A percentile compares a stretch with the other conserved stretches of the same genome.
Conservation (phyloP, 1,140 invertebrate genomes). For the Calycopis cecrops region DNA sequence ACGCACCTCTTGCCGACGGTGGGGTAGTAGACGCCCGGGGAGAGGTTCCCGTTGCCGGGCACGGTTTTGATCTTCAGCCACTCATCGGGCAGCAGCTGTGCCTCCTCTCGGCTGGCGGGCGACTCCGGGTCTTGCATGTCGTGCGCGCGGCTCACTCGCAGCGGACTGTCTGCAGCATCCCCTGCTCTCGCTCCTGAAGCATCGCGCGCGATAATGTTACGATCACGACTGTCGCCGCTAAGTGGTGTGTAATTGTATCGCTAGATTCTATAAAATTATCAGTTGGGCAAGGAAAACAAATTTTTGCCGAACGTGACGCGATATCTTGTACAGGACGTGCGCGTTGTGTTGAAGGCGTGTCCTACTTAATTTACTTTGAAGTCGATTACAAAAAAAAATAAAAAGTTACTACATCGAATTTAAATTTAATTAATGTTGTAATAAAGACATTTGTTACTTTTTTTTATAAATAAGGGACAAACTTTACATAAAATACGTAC, state of each 20-base stretch:
- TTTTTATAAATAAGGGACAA: background rate
- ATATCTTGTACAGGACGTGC: conserved; percentile 30
- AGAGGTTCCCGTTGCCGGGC: conserved; percentile 62
- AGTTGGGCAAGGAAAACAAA: conserved; percentile 56
- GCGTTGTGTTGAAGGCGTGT: conserved; percentile 12
- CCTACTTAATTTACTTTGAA: too few relatives aligned
- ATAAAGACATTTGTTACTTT: background rate
- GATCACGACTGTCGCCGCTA: conserved; percentile 68
- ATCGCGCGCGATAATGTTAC: conserved; percentile 66
- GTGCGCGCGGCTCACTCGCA: conserved; percentile 57
- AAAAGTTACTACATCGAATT: background rate
- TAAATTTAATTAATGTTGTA: background rate
- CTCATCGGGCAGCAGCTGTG: conserved; percentile 65
- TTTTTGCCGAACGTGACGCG: conserved; percentile 53
- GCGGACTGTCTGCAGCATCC: conserved; percentile 56
- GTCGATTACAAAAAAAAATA: background rate
- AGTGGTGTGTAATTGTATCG: conserved; percentile 67
- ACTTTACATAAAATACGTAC: too few relatives aligned
- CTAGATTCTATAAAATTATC: conserved; percentile 69
- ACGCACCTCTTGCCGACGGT: conserved; percentile 67
- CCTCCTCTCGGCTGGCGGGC: conserved; percentile 62
- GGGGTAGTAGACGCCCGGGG: conserved; percentile 69
- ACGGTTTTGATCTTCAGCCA: conserved; percentile 68
- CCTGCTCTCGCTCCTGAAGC: conserved; percentile 57
- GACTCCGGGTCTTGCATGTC: conserved; percentile 70